These are phyloP conservation scores for Psephotus haematonotus DNA, from an alignment of 2,113 vertebrate species.

Conservation along the genomic window DNA sequence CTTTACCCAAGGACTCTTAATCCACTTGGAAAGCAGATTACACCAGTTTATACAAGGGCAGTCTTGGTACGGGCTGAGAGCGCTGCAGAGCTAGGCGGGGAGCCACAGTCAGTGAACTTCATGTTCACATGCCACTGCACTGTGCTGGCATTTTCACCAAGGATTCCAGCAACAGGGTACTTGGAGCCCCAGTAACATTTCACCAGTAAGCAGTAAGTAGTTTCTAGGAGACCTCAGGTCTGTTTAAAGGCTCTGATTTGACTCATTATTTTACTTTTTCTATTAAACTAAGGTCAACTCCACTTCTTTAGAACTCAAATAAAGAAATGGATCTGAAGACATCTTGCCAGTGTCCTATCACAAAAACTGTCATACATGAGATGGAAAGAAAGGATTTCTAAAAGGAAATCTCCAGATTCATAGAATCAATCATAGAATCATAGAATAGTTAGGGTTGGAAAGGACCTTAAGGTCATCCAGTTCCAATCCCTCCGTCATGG, in stretches of 20 bases:
- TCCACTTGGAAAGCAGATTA: not conserved
- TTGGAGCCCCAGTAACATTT: not conserved
- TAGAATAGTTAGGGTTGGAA: no score
- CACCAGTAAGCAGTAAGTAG: not conserved
- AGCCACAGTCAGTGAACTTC: not conserved
- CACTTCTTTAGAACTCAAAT: not conserved
- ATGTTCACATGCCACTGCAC: accelerated
- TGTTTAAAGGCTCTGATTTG: not conserved
- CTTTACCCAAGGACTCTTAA: not conserved
- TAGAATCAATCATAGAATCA: no score
- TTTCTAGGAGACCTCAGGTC: not conserved
- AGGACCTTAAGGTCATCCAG: no score
- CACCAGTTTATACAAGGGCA: not conserved
- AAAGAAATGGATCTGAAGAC: not conserved
- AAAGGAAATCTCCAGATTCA: not conserved
- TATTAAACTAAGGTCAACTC: not conserved
- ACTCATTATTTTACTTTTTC: not conserved
- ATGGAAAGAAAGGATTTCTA: not conserved
- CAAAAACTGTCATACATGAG: not conserved
- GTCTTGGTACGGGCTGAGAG: not conserved
- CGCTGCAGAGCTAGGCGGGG: not conserved
- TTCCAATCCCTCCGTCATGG: no score
- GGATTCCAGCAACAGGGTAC: not conserved
- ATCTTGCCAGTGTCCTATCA: not conserved
- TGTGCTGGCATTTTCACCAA: not conserved